Percentiles rank a stretch among this genome's conserved stretches.
Conservation (phyloP, 2,888 invertebrate genomes). For the Apodemia mormo region DNA sequence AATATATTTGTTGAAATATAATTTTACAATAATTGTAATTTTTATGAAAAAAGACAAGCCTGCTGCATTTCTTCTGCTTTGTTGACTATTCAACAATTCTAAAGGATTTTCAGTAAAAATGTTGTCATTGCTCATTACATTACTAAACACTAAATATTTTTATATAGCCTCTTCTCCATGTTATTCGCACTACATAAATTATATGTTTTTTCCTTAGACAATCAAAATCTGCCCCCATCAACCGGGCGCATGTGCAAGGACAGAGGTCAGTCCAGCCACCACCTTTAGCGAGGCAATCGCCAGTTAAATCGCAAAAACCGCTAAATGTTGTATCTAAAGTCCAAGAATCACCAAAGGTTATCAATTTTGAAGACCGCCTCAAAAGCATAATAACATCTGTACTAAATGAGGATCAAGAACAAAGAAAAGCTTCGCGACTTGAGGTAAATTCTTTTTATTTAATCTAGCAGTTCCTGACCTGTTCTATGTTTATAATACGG, state of each 20-base stretch:
- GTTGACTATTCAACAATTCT: too few relatives aligned
- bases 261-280: slow-evolving; percentile 44
- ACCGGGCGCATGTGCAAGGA: slow-evolving; percentile 51
- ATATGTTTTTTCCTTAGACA: slow-evolving; percentile 20
- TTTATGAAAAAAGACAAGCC: too few relatives aligned
- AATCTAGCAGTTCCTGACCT: background rate
- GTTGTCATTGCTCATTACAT: too few relatives aligned
- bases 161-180: too few relatives aligned
- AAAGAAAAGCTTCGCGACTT: slow-evolving; percentile 43
- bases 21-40: too few relatives aligned
- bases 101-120: too few relatives aligned
- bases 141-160: too few relatives aligned
- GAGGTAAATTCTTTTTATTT: slow-evolving; percentile 31
- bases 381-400: slow-evolving; percentile 94
- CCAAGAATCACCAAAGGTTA: slow-evolving; percentile 90
- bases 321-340: slow-evolving; percentile 75
- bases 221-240: slow-evolving; percentile 43
- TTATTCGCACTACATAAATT: too few relatives aligned
- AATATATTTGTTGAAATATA: too few relatives aligned
- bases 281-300: slow-evolving; percentile 54
- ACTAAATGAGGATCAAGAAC: slow-evolving; percentile 90
- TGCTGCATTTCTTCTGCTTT: too few relatives aligned
- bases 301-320: slow-evolving; percentile 65
- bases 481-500: too few relatives aligned
- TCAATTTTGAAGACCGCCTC: slow-evolving; percentile 94